Percentiles rank a stretch among this genome's conserved stretches.
phyloP scores from a whole-genome alignment of 2,113 vertebrate species.

The Alosa alosa region DNA sequence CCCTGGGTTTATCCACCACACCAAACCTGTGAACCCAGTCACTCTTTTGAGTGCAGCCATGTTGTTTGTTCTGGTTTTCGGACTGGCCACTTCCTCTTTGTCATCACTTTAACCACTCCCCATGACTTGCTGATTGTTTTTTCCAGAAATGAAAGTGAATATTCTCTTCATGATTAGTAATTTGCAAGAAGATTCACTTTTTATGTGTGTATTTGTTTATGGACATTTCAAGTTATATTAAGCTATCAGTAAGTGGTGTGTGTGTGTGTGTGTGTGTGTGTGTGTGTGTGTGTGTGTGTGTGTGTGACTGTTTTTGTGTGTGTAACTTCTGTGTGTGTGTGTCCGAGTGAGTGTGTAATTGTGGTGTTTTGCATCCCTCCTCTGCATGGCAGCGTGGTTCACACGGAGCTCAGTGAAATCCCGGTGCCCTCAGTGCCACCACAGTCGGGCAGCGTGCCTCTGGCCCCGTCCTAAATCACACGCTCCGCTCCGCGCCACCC shows the following conservation, averaged over 20 bases:
- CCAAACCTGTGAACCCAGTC: neutral
- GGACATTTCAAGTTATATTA: neutral
- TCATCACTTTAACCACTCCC: neutral
- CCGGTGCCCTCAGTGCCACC: slow-evolving; percentile 1
- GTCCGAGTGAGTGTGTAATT: neutral
- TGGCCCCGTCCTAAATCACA: neutral
- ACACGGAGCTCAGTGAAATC: slow-evolving; percentile 17
- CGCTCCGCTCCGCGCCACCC: neutral
- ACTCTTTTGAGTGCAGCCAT: neutral
- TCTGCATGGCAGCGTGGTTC: slow-evolving; percentile 2
- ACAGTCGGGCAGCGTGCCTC: neutral
- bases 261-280: neutral
- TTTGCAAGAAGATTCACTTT: neutral
- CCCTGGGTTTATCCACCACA: neutral
- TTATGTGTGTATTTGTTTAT: neutral
- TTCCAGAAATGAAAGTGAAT: neutral
- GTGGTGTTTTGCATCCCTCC: neutral
- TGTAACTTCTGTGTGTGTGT: neutral
- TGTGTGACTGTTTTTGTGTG: neutral
- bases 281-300: neutral
- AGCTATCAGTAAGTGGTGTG: neutral
- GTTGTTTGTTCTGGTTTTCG: slow-evolving; percentile 6
- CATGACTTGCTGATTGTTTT: neutral
- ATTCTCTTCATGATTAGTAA: neutral
- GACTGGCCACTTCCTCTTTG: neutral